phyloP scores from a whole-genome alignment of 2,113 vertebrate genomes.

The Larimichthys crocea region DNA sequence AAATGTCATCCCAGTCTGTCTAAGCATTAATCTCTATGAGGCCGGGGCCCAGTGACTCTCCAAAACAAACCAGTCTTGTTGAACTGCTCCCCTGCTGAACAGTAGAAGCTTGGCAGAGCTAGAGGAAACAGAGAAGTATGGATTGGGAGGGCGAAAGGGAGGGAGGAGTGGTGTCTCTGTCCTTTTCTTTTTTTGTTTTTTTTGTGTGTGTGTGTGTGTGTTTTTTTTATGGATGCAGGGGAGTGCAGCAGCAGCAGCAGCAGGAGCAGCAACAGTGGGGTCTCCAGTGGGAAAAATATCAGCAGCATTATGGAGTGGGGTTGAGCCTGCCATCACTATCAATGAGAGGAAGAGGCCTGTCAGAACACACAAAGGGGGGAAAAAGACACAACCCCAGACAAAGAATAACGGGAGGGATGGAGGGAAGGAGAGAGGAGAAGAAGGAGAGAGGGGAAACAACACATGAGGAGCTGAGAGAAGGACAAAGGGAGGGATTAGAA shows the following conservation, averaged over 20 bases:
- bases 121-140: conserved; percentile 76
- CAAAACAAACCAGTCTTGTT: conserved; percentile 80
- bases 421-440: conserved; percentile 50
- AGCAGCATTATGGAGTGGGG: conserved; percentile 69
- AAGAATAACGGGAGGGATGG: conserved; percentile 51
- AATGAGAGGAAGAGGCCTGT: conserved; percentile 80
- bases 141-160: conserved; percentile 33
- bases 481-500: conserved; percentile 63
- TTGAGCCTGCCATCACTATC: conserved; percentile 77
- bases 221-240: conserved; percentile 29
- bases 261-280: conserved; percentile 64
- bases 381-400: conserved; percentile 63
- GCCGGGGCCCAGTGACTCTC: conserved; percentile 76
- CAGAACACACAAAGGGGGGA: conserved; percentile 70
- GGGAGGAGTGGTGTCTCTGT: conserved; percentile 54
- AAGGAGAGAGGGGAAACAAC: conserved; percentile 39
- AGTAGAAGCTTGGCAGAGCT: conserved; percentile 78
- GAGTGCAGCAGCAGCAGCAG: conserved; percentile 40
- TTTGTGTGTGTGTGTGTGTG: not conserved
- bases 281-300: conserved; percentile 79
- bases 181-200: conserved; percentile 46
- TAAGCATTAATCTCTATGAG: conserved; percentile 78
- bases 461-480: conserved; percentile 36
- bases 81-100: conserved; percentile 73
- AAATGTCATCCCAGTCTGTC: conserved; percentile 80